These are phyloP conservation scores for Apostichopus parvimensis DNA, from an alignment of 35 echinoderm and acorn worm species.

Conservation along the genomic window DNA sequence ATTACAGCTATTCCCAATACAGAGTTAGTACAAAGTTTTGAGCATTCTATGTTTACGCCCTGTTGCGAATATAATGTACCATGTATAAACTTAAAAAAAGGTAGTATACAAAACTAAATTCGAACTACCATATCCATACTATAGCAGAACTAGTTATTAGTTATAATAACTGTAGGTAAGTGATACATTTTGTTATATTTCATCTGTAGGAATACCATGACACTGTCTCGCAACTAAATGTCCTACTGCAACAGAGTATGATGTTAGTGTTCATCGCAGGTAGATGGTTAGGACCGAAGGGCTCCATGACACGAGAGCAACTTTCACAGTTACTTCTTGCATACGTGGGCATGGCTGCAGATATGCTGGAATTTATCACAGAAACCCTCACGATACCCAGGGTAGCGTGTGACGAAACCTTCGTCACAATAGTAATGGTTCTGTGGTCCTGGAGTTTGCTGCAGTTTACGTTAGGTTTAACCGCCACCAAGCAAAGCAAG, in stretches of 20 bases:
- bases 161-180: too few relatives aligned
- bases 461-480: slow-evolving; percentile 80
- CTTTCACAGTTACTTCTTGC: slow-evolving; percentile 75
- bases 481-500: slow-evolving; percentile 77
- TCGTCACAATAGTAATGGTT: slow-evolving; percentile 61
- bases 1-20: too few relatives aligned
- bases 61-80: too few relatives aligned
- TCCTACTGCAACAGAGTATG: slow-evolving; percentile 72
- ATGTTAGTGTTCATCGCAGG: slow-evolving; percentile 78
- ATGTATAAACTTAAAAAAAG: too few relatives aligned
- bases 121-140: too few relatives aligned
- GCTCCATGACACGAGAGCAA: slow-evolving; percentile 81
- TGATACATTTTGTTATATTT: too few relatives aligned
- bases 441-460: slow-evolving; percentile 84
- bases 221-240: slow-evolving; percentile 26
- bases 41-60: too few relatives aligned
- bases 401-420: slow-evolving; percentile 63
- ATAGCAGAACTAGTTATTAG: too few relatives aligned
- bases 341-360: slow-evolving; percentile 82
- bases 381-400: slow-evolving; percentile 71
- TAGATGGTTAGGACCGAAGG: slow-evolving; percentile 89
- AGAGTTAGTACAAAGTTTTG: too few relatives aligned
- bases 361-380: slow-evolving; percentile 91
- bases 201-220: slow-evolving; percentile 43
- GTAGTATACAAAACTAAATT: too few relatives aligned